Evolutionary conservation across 2,113 vertebrate species (phyloP).

Genomic region (Scopus umbretta): DNA sequence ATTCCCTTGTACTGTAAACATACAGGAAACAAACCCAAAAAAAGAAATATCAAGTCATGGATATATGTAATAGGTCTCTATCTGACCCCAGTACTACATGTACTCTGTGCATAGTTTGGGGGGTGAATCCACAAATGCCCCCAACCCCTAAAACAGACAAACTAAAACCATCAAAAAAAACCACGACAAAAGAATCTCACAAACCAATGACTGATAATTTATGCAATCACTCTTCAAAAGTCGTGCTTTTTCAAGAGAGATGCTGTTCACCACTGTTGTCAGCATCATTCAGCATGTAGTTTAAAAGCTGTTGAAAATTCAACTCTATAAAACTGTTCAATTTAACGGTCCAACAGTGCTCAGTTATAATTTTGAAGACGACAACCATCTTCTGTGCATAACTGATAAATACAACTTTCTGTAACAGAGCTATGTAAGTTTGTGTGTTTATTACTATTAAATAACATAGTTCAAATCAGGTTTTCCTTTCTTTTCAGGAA

Average conservation of each 20-base stretch:
- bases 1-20: background rate
- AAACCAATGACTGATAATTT: background rate
- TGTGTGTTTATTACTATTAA: background rate
- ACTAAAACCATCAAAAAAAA: background rate
- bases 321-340: background rate
- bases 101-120: no score
- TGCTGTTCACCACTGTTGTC: background rate
- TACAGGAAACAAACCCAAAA: background rate
- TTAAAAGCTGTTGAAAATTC: background rate
- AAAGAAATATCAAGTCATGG: background rate
- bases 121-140: no score
- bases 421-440: background rate
- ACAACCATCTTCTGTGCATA: background rate
- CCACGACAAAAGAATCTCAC: background rate
- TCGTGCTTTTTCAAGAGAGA: background rate
- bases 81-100: background rate
- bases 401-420: background rate
- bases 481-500: background rate
- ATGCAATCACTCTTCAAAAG: background rate
- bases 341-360: background rate
- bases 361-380: background rate
- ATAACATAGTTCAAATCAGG: background rate
- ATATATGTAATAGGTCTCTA: background rate
- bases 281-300: background rate
- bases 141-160: background rate